Evolutionary conservation across 1,140 invertebrate species (phyloP), one percentile per base, ranked within the genome.

Genomic region (Bombus confusus): DNA sequence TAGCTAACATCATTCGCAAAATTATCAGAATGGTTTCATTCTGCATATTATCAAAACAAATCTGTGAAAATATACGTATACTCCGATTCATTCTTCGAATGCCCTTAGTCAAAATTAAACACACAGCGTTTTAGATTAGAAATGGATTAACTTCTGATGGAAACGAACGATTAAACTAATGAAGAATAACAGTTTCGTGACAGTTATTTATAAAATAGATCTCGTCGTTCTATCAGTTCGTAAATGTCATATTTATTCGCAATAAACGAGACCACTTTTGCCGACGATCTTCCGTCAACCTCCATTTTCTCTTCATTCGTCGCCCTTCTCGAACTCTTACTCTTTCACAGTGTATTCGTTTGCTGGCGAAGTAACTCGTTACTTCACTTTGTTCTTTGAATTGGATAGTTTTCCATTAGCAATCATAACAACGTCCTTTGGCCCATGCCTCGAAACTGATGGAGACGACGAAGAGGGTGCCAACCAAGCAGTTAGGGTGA

Each of bases 351-450:
- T 90, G 80, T 89, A 88, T 91, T 89, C 88, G 87, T 86, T 82
- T 86, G 78, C 75, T 81, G 87, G 85, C 80, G 87, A 91, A 91
- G 91, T 91, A 93, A 93, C 92, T 94, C 92, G 92, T 94, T 94
- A 94, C 93, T 93, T 93, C 85, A 91, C 93, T 93, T 94, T 93
- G 94, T 94, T 94, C 93, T 93, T 94, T 93, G 94, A 94, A 94
- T 94, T 94, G 92, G 93, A 93, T 94, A 94, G 93, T 94, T 94
- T 94, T 94, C 92, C 94, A 94, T 94, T 94, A 94, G 93, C 93
- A 94, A 93, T 94, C 93, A 94, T 94, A 94, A 94, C 93, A 94
- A 93, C 90, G 91, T 93, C 91, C 92, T 94, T 94, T 93, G 89
- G 90, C 84, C 90, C 83, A 72, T 90, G 83, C 87, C 86, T 88